phyloP scores from a whole-genome alignment of 2,113 vertebrate species.

The Neopipo cinnamomea region DNA sequence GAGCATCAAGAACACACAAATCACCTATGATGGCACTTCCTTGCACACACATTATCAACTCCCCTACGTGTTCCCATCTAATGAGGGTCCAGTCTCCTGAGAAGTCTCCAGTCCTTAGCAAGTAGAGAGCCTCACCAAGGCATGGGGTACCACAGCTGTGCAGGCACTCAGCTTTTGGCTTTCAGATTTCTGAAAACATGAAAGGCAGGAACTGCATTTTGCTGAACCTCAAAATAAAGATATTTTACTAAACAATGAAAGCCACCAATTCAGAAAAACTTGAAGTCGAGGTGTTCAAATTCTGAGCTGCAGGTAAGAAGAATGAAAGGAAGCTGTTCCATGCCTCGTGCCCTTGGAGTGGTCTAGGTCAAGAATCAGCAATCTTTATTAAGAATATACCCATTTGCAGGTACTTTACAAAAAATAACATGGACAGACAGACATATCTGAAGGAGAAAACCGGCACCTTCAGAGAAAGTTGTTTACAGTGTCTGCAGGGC shows the following conservation, averaged over 20 bases:
- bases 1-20: neutral
- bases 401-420: neutral
- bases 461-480: neutral
- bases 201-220: neutral
- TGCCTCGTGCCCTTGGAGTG: neutral
- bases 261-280: neutral
- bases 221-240: neutral
- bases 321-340: neutral
- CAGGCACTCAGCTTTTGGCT: neutral
- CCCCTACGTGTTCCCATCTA: neutral
- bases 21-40: neutral
- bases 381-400: neutral
- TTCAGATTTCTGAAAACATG: neutral
- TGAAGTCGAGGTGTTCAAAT: neutral
- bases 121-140: neutral
- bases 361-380: neutral
- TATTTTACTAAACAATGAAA: neutral
- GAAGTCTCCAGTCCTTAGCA: neutral
- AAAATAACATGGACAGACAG: neutral
- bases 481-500: neutral
- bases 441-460: neutral
- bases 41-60: fast-evolving
- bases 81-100: neutral
- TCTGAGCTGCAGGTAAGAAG: neutral
- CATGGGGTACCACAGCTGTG: fast-evolving